phyloP scores from a whole-genome alignment of 1,140 invertebrate species.

The Drosophila equinoxialis region DNA sequence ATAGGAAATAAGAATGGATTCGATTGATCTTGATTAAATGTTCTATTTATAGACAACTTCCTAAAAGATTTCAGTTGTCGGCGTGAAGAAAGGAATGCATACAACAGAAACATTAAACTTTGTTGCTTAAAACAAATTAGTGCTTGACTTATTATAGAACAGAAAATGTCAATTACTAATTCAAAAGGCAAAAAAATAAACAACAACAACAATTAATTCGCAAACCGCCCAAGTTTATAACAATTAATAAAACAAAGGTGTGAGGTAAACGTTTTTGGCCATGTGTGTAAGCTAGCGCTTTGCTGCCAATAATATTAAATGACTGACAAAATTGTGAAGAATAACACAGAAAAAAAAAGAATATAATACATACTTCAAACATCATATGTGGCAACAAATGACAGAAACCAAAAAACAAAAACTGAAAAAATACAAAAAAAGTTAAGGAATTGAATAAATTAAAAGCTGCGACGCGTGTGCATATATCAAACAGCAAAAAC shows the following conservation, averaged over 20 bases:
- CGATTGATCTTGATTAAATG: no score
- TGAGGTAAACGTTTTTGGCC: slow-evolving; percentile 58
- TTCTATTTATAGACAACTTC: no score
- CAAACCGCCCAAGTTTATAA: slow-evolving; percentile 37
- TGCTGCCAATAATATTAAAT: slow-evolving; percentile 53
- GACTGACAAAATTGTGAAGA: slow-evolving; percentile 32
- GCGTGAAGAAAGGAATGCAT: no score
- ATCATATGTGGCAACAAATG: slow-evolving; percentile 47
- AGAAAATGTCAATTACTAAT: background rate
- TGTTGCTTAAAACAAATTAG: no score
- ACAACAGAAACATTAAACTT: no score
- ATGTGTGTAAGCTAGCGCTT: slow-evolving; percentile 34
- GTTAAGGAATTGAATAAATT: slow-evolving; percentile 74
- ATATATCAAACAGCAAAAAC: slow-evolving; percentile 63
- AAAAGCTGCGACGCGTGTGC: slow-evolving; percentile 66
- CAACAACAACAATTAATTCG: slow-evolving; percentile 1
- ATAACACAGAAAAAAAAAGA: slow-evolving; percentile 22
- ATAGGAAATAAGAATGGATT: no score
- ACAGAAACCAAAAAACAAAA: slow-evolving; percentile 22
- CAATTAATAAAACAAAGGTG: slow-evolving; percentile 54
- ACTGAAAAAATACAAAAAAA: slow-evolving; percentile 9
- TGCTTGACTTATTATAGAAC: background rate
- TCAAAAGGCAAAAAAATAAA: background rate
- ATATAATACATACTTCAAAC: slow-evolving; percentile 58
- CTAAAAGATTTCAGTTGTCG: no score